Base-by-base conservation (phyloP, 2,797 vertebrate genomes). In the Hipposideros larvatus region DNA sequence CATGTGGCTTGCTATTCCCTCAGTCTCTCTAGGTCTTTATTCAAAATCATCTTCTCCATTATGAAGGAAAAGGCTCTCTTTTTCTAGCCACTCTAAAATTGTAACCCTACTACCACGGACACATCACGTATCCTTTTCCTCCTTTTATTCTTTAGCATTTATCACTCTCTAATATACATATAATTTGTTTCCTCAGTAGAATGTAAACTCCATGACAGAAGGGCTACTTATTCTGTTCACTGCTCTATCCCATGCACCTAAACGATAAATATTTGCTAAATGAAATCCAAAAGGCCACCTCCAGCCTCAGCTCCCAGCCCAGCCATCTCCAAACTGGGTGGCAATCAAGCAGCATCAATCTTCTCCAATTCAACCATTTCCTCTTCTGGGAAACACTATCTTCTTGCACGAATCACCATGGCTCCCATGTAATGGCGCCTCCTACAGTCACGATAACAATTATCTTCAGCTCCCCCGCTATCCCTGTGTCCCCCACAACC, bases 201-300 rank as follows among this genome's bases (percentile, higher is more conserved):
- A 94, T 57, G n/a, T 55, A 53, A 95, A 91, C 41, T 90, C 26
- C 11, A 0, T 24, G 71, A 84, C 14, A 43, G 85, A 80, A 93
- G 31, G 19, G 51, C 53, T 74, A 91, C 26, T 86, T 92, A 11
- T 77, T 92, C 55, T 85, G 28, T 66, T 88, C 41, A 90, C 15
- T 59, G n/a, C 28, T 92, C 31, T 91, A 82, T 63, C 31, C 71
- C 61, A 97, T 94, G 53, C 63, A 92, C 11, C 24, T 16, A 87
- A 19, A 89, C 37, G 96, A 68, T 86, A 87, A 63, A n/a, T 22
- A 70, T 51, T 46, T 84, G 48, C 31, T 84, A 8, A 74, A 90
- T 55, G 48, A 90, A 96, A 95, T 79, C 68, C 13, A 41, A 92
- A 90, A 88, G 37, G 37, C 46, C 21, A 94, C 14, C 26, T 95